Evolutionary conservation across 2,797 vertebrate genomes (phyloP).

Genomic region (Saxicola maurus): DNA sequence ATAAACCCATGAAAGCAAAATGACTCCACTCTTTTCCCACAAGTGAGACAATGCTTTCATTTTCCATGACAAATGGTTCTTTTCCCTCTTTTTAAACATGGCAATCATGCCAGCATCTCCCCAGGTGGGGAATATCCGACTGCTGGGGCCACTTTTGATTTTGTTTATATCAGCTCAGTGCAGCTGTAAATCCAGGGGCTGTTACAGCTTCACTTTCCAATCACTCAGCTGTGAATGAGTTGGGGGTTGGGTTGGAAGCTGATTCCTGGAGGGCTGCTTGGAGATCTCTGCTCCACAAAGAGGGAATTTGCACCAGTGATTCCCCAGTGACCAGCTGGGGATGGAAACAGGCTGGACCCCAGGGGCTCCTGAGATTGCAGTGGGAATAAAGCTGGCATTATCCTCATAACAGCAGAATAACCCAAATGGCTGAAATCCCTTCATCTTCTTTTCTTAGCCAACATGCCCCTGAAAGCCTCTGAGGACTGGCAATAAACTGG

Average conservation of each 20-base stretch:
- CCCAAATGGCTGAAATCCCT: neutral
- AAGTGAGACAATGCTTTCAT: neutral
- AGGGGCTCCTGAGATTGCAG: neutral
- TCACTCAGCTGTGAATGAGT: neutral
- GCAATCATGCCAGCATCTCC: neutral
- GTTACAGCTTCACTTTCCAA: neutral
- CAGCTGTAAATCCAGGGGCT: slow-evolving; percentile 14
- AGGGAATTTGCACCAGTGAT: neutral
- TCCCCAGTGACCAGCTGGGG: neutral
- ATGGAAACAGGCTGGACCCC: neutral
- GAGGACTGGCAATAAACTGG: neutral
- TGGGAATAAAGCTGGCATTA: neutral
- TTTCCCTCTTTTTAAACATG: neutral
- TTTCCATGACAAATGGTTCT: slow-evolving; percentile 14
- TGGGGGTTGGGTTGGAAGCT: neutral
- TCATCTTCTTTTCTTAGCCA: neutral
- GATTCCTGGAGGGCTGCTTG: neutral
- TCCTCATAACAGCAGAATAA: neutral
- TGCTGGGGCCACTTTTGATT: neutral
- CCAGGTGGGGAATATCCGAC: neutral
- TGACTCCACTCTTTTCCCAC: neutral
- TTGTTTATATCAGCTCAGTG: neutral
- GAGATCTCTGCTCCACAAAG: neutral
- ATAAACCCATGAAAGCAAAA: neutral
- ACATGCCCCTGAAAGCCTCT: neutral